Evolutionary conservation across 1,140 invertebrate species (phyloP), one percentile per base, ranked within the genome.

Genomic region (Acromyrmex echinatior): DNA sequence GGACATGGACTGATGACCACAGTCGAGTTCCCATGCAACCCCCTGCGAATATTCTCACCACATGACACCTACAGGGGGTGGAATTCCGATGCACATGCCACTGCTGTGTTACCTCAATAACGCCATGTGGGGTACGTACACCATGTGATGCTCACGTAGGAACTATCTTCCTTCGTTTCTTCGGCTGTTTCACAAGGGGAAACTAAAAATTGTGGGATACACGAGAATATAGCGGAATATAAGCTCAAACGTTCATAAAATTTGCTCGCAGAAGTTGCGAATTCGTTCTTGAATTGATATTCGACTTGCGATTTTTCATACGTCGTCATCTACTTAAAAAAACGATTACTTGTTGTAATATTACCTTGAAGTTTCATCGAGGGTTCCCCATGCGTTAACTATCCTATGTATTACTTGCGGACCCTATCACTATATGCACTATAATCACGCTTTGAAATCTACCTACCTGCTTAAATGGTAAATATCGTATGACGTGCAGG

Each of bases 11-110:
- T 78, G 93, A 73, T 95, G 94, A 90, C 86, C 91, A 89, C 79
- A 85, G 77, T 73, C 88, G 82, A 79, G 93, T 95, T 95, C 94
- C 94, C 94, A 95, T 93, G 91, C 86, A 92, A 91, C 94, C 94
- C 94, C 94, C 94, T 93, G 94, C 94, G 92, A 94, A 93, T 91
- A 79, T 78, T 91, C 84, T 73, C 86, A 84, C 92, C 93, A 92
- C 92, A 93, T 93, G 93, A 93, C 92, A 92, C 87, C 86, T 89
- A 92, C 86, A 82, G 91, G 90, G 91, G 79, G 86, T 88, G 88
- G 87, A 91, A 94, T 94, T 93, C 93, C 93, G 86, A 91, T 91
- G 91, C 93, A 94, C 92, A 93, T 93, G 93, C 88, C 86, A 87
- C 87, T 74, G 60, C 70, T 49, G 49, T 76, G 78, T 76, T 86